Conservation (phyloP, 2,797 vertebrate species). For the Sebastes vulpes region DNA sequence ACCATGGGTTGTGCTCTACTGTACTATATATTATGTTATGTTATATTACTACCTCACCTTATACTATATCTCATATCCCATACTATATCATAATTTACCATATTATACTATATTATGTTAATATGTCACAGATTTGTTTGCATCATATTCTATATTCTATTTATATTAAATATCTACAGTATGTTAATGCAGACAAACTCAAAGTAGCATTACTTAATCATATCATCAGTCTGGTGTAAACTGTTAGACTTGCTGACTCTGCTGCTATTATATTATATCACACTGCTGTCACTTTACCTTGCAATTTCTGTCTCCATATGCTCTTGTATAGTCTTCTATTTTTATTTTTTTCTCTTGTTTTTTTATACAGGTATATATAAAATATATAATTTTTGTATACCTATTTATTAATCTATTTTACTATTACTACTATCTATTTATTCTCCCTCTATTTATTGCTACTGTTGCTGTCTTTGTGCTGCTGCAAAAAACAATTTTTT, state of each 20-base stretch:
- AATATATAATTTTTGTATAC: not conserved
- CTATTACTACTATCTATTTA: not conserved
- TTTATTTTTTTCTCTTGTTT: not conserved
- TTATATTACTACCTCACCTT: too few relatives aligned
- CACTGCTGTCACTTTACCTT: too few relatives aligned
- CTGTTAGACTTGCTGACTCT: too few relatives aligned
- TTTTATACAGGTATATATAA: not conserved
- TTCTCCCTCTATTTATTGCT: not conserved
- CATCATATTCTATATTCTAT: not conserved
- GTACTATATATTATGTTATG: too few relatives aligned
- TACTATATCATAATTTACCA: not conserved
- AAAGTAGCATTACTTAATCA: too few relatives aligned
- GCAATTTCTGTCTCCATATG: not conserved
- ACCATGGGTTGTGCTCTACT: too few relatives aligned
- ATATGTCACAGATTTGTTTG: not conserved
- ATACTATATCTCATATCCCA: not conserved
- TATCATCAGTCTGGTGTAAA: too few relatives aligned
- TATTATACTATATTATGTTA: not conserved
- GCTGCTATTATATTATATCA: too few relatives aligned
- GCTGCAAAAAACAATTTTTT: accelerated
- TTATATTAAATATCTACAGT: too few relatives aligned
- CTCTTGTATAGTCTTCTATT: not conserved
- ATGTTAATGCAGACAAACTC: too few relatives aligned
- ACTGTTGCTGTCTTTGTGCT: too few relatives aligned
- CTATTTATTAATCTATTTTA: not conserved